Base-by-base conservation (phyloP, 1,140 invertebrate species). In the Drosophila arizonae region DNA sequence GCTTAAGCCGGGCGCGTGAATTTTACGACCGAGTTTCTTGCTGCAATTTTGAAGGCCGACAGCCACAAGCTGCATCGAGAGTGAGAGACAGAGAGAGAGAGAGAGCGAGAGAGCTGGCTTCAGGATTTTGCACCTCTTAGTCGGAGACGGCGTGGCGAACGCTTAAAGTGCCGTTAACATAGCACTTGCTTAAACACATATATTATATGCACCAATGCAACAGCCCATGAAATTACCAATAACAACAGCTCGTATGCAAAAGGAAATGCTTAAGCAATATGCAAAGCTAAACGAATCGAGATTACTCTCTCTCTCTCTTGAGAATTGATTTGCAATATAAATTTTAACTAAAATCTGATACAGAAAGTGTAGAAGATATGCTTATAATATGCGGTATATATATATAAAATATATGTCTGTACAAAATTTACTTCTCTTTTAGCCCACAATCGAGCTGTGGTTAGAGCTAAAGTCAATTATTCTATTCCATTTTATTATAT, bases 151-250 rank as follows among this genome's bases (percentile, higher is more conserved):
- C 43, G 63, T 41, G 43, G 65, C 24, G 39, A 51, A 21, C 15
- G 50, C 48, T 61, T 64, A 58, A 71, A 64, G 67, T 71, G 67
- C 66, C 72, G 60, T 71, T 71, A 60, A 75, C 57, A 58, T 26
- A 52, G 39, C 54, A 64, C 28, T 24, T 26, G 11, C 10, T 26
- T 28, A 62, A 69, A 56, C 55, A 33, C 57, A 33, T 48, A 13
- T n/a, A 46, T 48, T 48, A 33, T 39, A 15, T 26, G 36, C 26
- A 24, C 43, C 41, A 33, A 39, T 52, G 10, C 36, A 39, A 13
- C 36, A 39, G 52, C 24, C 41, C 41, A 21, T 54, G 36, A 69
- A 46, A 66, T 26, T 26, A 56, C 28, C 30, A 58, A 17, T 33
- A 39, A 24, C 24, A 21, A n/a, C 36, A 28, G 17, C 21, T 41